Evolutionary conservation across 1,140 invertebrate species (phyloP).

Genomic region (Bombus breviceps): DNA sequence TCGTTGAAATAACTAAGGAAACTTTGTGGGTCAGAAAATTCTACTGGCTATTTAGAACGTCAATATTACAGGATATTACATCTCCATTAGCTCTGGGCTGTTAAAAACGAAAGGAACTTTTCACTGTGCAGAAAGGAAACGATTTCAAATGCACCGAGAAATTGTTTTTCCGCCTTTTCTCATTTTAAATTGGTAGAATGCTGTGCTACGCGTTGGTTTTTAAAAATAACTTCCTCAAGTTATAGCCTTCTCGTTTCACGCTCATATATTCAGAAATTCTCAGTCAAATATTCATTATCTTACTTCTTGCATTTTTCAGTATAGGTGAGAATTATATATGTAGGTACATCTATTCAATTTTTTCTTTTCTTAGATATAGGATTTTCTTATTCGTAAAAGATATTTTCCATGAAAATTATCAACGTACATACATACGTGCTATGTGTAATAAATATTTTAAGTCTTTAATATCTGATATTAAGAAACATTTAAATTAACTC

Average conservation of each 20-base stretch:
- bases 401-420: no score
- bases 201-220: neutral
- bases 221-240: neutral
- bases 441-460: no score
- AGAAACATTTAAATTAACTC: no score
- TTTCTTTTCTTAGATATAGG: no score
- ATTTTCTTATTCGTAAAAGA: no score
- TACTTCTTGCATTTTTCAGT: neutral
- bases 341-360: neutral
- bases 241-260: neutral
- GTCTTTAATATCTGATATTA: no score
- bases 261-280: neutral
- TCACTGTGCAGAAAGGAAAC: neutral
- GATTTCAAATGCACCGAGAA: neutral
- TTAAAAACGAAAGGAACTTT: neutral
- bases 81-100: neutral
- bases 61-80: neutral
- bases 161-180: neutral
- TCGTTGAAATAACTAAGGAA: neutral
- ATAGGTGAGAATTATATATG: neutral
- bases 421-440: no score
- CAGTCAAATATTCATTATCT: neutral
- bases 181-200: neutral
- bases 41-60: neutral
- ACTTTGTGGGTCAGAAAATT: neutral